These are phyloP conservation scores for Pseudococcus longispinus DNA, from an alignment of 2,888 invertebrate genomes.

Conservation along the genomic window DNA sequence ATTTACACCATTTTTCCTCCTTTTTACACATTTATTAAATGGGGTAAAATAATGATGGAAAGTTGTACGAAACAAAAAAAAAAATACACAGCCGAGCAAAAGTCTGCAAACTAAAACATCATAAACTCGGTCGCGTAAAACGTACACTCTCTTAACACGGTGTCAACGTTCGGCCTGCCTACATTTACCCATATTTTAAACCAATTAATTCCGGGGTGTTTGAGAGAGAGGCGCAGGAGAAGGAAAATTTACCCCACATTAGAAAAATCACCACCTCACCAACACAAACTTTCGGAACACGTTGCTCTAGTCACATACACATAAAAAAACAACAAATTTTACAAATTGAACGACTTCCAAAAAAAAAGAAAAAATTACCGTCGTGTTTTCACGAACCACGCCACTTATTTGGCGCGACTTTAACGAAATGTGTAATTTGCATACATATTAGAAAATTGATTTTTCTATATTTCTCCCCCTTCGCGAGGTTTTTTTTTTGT, in stretches of 20 bases:
- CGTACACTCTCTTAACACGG: not conserved
- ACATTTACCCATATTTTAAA: not conserved
- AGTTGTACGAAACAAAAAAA: conserved; percentile 3
- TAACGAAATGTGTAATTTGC: conserved; percentile 22
- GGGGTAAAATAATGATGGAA: conserved; percentile 31
- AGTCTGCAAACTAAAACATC: not conserved
- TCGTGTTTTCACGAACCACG: not conserved
- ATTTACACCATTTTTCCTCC: not conserved
- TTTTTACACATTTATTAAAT: conserved; percentile 38
- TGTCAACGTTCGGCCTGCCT: not conserved
- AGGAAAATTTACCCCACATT: not conserved
- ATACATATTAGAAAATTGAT: conserved; percentile 34
- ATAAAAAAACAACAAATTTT: not conserved
- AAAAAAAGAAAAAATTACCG: conserved; percentile 4
- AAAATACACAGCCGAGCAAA: not conserved
- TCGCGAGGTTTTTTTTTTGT: not conserved
- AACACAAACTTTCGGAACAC: not conserved
- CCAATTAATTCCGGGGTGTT: not conserved
- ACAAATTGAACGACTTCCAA: conserved; percentile 34
- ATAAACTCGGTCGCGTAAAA: not conserved
- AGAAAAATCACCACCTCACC: not conserved
- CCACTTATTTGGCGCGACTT: not conserved
- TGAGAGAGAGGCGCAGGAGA: not conserved
- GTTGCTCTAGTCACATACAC: not conserved
- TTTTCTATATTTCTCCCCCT: not conserved